A percentile compares a stretch with the other conserved stretches of the same genome.
phyloP scores from a whole-genome alignment of 2,888 invertebrate species.

The Homarus gammarus region DNA sequence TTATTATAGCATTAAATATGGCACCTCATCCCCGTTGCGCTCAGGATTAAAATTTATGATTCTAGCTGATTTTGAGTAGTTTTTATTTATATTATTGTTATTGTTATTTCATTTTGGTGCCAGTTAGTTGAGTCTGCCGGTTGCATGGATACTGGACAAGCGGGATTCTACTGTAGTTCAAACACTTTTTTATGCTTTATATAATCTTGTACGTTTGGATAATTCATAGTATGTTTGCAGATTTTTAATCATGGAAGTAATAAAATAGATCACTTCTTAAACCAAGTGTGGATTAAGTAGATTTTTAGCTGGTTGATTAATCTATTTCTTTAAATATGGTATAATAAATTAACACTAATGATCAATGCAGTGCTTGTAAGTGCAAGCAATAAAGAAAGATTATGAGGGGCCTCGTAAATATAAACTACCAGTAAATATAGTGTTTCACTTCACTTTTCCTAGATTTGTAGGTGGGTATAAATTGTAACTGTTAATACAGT shows the following conservation, averaged over 20 bases:
- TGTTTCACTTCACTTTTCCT: background rate
- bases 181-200: background rate
- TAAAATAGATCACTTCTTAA: background rate
- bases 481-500: background rate
- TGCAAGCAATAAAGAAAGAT: background rate
- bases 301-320: background rate
- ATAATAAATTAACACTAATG: background rate
- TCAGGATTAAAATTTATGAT: too few species aligned
- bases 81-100: too few species aligned
- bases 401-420: background rate
- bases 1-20: too few species aligned
- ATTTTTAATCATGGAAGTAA: background rate
- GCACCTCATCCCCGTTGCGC: too few species aligned
- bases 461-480: background rate
- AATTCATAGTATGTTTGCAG: background rate
- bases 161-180: too few species aligned
- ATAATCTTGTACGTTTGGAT: background rate
- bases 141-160: too few species aligned
- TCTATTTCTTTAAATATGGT: background rate
- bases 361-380: background rate
- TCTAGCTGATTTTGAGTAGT: too few species aligned
- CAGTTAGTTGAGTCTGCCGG: too few species aligned
- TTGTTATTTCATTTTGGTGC: too few species aligned
- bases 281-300: background rate
- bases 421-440: background rate